These are phyloP conservation scores for Syngnathus typhle DNA, from an alignment of 2,113 vertebrate genomes.

Conservation along the genomic window DNA sequence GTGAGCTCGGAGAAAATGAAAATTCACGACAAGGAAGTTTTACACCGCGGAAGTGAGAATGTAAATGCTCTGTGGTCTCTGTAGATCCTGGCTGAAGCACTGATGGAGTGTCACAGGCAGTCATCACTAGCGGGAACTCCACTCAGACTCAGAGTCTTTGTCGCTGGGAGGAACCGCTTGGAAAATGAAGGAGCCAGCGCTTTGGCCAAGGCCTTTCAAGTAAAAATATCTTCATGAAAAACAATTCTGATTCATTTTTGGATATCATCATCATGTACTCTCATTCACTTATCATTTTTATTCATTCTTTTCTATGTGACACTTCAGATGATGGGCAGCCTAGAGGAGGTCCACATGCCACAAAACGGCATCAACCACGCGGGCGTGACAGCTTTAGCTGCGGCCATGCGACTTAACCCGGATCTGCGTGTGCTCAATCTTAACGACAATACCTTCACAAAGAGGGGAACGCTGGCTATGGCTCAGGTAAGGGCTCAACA, in stretches of 20 bases:
- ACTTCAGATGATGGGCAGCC: constrained; percentile 81
- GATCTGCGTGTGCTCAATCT: constrained; percentile 86
- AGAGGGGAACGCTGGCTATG: constrained; percentile 89
- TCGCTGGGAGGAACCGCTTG: constrained; percentile 92
- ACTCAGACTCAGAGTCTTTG: constrained; percentile 81
- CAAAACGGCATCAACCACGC: constrained; percentile 93
- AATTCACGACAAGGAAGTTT: background rate
- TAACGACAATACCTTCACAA: constrained; percentile 97
- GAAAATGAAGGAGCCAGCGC: constrained; percentile 93
- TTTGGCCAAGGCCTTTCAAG: constrained; percentile 88
- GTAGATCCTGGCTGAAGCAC: constrained; percentile 86
- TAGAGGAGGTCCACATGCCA: constrained; percentile 95
- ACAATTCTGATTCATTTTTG: too few relatives aligned
- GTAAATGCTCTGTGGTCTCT: background rate
- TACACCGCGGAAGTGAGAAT: background rate
- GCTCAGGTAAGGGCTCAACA: constrained; percentile 71
- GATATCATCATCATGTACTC: too few relatives aligned
- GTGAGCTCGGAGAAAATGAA: constrained; percentile 52
- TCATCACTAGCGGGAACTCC: constrained; percentile 77
- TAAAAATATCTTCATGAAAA: constrained; percentile 34
- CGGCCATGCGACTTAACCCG: constrained; percentile 81
- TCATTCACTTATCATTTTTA: too few relatives aligned
- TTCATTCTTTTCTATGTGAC: too few relatives aligned
- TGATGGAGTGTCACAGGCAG: constrained; percentile 80
- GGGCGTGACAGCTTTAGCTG: constrained; percentile 84